Evolutionary conservation across 2,797 vertebrate species (phyloP).

Genomic region (Pangasius djambal): DNA sequence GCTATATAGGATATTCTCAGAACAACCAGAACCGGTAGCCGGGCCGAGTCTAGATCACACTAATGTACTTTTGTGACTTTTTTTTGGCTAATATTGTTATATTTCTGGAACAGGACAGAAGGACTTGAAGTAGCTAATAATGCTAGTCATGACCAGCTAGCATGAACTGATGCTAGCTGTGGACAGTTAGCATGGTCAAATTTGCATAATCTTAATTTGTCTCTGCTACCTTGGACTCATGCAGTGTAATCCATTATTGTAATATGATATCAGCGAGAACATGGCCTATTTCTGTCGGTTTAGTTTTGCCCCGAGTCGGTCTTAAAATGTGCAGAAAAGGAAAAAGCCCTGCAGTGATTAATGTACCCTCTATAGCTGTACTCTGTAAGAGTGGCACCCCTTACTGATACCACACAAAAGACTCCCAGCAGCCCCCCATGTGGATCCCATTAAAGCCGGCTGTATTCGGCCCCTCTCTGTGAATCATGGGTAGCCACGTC

Average conservation of each 20-base stretch:
- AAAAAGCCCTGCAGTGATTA: slow-evolving; percentile 48
- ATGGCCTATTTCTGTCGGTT: slow-evolving; percentile 9
- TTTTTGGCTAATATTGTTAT: neutral
- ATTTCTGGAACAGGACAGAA: neutral
- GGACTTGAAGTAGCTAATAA: neutral
- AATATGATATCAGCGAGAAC: neutral
- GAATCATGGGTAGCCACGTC: slow-evolving; percentile 48
- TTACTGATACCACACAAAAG: slow-evolving; percentile 56
- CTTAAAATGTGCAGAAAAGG: slow-evolving; percentile 16
- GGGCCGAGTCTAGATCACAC: neutral
- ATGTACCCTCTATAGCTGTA: slow-evolving; percentile 43
- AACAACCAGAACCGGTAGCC: neutral
- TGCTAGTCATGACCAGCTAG: neutral
- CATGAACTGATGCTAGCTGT: neutral
- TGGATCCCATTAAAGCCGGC: slow-evolving; percentile 51
- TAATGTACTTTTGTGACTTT: neutral
- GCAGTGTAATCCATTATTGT: neutral
- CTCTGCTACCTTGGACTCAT: neutral
- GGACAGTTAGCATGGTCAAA: neutral
- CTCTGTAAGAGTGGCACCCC: slow-evolving; percentile 48
- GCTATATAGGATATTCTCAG: neutral
- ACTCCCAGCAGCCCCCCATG: slow-evolving; percentile 51
- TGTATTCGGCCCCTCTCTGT: slow-evolving; percentile 49
- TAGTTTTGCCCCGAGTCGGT: slow-evolving; percentile 3
- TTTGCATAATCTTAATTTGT: slow-evolving; percentile 10